phyloP scores from a whole-genome alignment of 64 coral and sea anemone species.

The Hydrozoanthus tunicans region DNA sequence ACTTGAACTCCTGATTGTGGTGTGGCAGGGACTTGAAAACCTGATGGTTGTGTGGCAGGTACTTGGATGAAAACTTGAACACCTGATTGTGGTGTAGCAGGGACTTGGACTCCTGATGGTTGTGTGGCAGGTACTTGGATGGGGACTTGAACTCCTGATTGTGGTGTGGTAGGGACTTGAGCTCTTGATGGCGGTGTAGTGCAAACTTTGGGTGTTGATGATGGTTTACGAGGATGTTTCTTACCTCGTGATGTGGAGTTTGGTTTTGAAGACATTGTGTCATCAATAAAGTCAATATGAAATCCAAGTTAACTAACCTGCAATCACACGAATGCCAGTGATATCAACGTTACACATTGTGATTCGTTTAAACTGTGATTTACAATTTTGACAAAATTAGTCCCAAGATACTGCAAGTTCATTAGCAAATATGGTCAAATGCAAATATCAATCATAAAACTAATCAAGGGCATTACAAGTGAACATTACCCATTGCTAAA shows the following conservation, averaged over 20 bases:
- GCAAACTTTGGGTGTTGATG: conserved; percentile 51
- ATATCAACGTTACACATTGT: no score
- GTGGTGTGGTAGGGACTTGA: conserved; percentile 52
- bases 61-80: conserved; percentile 31
- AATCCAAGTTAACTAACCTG: conserved; percentile 66
- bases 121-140: conserved; percentile 33
- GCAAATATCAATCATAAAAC: no score
- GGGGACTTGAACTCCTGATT: conserved; percentile 67
- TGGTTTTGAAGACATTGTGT: conserved; percentile 79
- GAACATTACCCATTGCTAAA: no score
- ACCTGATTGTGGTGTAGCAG: conserved; percentile 70
- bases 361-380: no score
- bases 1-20: conserved; percentile 37
- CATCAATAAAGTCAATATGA: conserved; percentile 75
- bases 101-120: conserved; percentile 51
- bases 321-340: no score
- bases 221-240: conserved; percentile 51
- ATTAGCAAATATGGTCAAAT: no score
- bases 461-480: no score
- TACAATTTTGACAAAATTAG: no score
- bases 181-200: conserved; percentile 76
- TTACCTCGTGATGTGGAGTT: conserved; percentile 43
- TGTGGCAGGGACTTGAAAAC: not conserved
- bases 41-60: no score
- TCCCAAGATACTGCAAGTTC: no score